Base-by-base conservation (phyloP, 2,113 vertebrate species). In the Artemisiospiza belli region DNA sequence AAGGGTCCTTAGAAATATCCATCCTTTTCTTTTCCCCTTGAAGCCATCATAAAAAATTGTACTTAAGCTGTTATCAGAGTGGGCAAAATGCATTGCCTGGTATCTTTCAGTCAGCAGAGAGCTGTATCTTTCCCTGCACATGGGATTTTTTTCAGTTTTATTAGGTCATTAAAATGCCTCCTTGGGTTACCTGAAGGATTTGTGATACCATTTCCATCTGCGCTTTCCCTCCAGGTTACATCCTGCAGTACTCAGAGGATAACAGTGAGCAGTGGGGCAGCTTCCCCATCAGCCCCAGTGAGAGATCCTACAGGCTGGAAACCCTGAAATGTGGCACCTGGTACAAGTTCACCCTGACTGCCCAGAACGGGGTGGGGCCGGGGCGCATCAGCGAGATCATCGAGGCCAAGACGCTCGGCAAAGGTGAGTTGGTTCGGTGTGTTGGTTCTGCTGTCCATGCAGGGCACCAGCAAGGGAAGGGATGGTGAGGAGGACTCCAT, bases 211-310 rank as follows among this genome's bases (percentile, higher is more conserved):
- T 33, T 64, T 35, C 63, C 27, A 27, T 41, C 39, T 63, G 0
- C 17, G 9, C 24, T 84, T 90, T 72, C 33, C 37, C 66, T 55
- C 2, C 89, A 99, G 99, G 99, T 24, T 99, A 99, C 78, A 99
- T 99, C 52, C 86, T 99, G 96, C 99, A 99, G 95, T 99, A 99
- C 84, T 99, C 99, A 0, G 99, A 99, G 95, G 99, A 99, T 70
- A 99, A 99, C 98, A 99, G 99, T 12, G 99, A 99, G 94, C 99
- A 99, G 88, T 99, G 99, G 99, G 99, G 99, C 41, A 99, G 99
- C 91, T 99, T 99, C 75, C 99, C 99, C 83, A 99, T 99, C 97
- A 99, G 99, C 97, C 99, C 99, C 57, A 99, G 99, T 2, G 99
- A 99, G 83, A 99, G 99, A 2, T 99, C 99, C 4, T 99, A 99